These are phyloP conservation scores for Hydrocynus forskahlii DNA, from an alignment of 2,797 vertebrate genomes.

Conservation along the genomic window DNA sequence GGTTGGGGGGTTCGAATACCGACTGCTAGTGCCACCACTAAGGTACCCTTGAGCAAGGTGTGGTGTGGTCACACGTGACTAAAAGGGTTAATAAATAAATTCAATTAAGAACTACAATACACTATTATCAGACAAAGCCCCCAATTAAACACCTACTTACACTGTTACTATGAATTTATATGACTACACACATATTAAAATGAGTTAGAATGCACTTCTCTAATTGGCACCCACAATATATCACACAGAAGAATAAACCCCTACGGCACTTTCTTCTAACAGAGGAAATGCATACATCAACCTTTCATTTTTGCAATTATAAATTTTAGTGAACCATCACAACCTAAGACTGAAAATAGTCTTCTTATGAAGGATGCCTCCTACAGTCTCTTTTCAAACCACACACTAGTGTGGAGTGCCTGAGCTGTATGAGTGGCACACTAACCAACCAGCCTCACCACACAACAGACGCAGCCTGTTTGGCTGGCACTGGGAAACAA, in stretches of 20 bases:
- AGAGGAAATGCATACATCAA: not conserved
- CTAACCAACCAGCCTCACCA: not conserved
- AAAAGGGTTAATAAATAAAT: too few relatives aligned
- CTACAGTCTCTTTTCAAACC: not conserved
- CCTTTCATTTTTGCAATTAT: not conserved
- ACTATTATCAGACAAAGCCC: too few relatives aligned
- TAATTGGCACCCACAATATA: too few relatives aligned
- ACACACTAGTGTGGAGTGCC: not conserved
- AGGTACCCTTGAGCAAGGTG: too few relatives aligned
- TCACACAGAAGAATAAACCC: not conserved
- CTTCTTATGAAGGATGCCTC: not conserved
- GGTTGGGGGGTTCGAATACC: too few relatives aligned
- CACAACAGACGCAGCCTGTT: not conserved
- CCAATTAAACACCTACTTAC: too few relatives aligned
- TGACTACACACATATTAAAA: too few relatives aligned
- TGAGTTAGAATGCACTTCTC: not conserved
- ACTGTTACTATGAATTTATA: too few relatives aligned
- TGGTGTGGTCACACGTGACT: too few relatives aligned
- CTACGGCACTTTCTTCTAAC: not conserved
- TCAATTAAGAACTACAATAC: too few relatives aligned
- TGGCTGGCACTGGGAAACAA: not conserved
- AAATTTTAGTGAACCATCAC: not conserved
- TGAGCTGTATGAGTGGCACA: not conserved
- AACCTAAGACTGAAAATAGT: not conserved
- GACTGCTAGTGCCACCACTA: too few relatives aligned